Evolutionary conservation across 2,797 vertebrate species (phyloP), one percentile per base, ranked within the genome.

Genomic region (Botia kubotai): DNA sequence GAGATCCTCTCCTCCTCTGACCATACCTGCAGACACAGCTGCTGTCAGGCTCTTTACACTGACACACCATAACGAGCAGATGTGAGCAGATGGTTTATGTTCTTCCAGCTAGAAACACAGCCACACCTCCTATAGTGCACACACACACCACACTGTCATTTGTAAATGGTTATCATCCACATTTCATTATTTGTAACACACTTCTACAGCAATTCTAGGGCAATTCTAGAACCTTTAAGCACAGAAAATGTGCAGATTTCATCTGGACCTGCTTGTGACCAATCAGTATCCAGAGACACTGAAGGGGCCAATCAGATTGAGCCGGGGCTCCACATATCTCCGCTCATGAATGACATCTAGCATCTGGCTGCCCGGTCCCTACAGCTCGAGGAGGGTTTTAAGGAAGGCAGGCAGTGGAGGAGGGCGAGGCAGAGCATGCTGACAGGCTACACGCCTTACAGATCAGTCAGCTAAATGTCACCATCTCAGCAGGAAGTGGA

Each of bases 1-100:
- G 90, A 86, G 71, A 84, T 87, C 80, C 93, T 93, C 72, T 92
- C 90, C 82, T 93, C 91, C 79, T 95, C 94, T 72, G 87, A 75
- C 29, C 89, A 88, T 85, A 90, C 92, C 94, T 93, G 86, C 2
- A 84, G 50, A 65, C 55, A 33, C 55, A 71, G 23, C 83, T 70
- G 80, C 72, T 62, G 7, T 19, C 69, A 50, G 50, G 67, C 48
- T 21, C 29, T 50, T 33, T 3, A 33, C 33, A 33, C 3, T 60
- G 33, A 33, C 33, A 5, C 33, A 33, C 33, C 33, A 33, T 33
- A 33, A 33, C 2, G 8, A 71, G 68, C 46, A 79, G 67, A 52
- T 78, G 33, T 14, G n/a, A n/a, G n/a, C n/a, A n/a, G n/a, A n/a
- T n/a, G n/a, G n/a, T 77, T 69, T 29, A 29, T 57, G 13, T 33